These are phyloP conservation scores for Semotilus atromaculatus DNA, from an alignment of 2,797 vertebrate genomes.

Conservation along the genomic window DNA sequence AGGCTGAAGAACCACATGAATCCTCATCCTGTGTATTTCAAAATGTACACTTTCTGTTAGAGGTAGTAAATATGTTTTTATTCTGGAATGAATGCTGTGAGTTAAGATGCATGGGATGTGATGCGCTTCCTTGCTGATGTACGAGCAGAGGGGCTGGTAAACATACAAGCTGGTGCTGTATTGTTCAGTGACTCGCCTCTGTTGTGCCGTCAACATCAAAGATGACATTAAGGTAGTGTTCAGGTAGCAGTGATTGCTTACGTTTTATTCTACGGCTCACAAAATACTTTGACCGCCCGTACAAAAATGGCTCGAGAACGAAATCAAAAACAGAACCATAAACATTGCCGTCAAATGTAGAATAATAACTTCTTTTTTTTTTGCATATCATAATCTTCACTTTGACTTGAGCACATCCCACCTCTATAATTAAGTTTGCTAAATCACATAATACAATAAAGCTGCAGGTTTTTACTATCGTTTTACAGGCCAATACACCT, in stretches of 20 bases:
- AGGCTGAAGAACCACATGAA: slow-evolving; percentile 33
- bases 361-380: slow-evolving; percentile 36
- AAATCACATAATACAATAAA: slow-evolving; percentile 56
- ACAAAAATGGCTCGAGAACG: slow-evolving; percentile 74
- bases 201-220: slow-evolving; percentile 42
- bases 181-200: slow-evolving; percentile 36
- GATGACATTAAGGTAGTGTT: slow-evolving; percentile 70
- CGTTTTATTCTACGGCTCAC: slow-evolving; percentile 76
- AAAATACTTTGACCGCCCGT: slow-evolving; percentile 68
- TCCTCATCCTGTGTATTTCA: slow-evolving; percentile 39
- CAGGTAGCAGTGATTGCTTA: slow-evolving; percentile 61
- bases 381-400: slow-evolving; percentile 59
- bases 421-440: slow-evolving; percentile 34
- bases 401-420: slow-evolving; percentile 58
- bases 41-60: slow-evolving; percentile 37
- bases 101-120: slow-evolving; percentile 15
- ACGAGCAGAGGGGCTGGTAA: slow-evolving; percentile 52
- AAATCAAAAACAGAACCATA: slow-evolving; percentile 58
- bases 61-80: slow-evolving; percentile 56
- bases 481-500: slow-evolving; percentile 60
- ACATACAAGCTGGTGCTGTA: slow-evolving; percentile 41
- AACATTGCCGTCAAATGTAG: slow-evolving; percentile 46
- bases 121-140: slow-evolving; percentile 32
- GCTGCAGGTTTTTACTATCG: slow-evolving; percentile 52
- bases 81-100: slow-evolving; percentile 52